Evolutionary conservation across 2,797 vertebrate species (phyloP).

Genomic region (Dromococcyx pavoninus): DNA sequence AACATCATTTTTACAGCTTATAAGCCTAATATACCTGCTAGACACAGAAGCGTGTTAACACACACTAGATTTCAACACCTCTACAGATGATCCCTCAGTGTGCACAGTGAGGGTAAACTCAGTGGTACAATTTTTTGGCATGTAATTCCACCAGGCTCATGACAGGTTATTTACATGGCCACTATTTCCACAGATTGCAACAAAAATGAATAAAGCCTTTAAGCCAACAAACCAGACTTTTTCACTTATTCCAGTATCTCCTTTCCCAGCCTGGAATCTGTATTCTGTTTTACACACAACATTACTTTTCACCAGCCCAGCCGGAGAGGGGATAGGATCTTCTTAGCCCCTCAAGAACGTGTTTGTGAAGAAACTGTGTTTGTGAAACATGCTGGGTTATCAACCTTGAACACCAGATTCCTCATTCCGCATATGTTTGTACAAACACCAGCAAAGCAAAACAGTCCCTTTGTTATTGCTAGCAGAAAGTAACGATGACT

Average conservation of each 20-base stretch:
- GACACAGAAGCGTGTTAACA: background rate
- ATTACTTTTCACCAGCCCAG: background rate
- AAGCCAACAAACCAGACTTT: background rate
- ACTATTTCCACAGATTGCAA: background rate
- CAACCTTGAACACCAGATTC: background rate
- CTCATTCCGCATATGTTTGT: rapidly evolving
- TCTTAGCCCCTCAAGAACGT: background rate
- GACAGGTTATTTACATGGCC: background rate
- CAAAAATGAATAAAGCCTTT: background rate
- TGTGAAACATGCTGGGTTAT: background rate
- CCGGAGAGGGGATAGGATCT: background rate
- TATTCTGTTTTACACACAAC: background rate
- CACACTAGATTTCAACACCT: background rate
- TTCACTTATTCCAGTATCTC: background rate
- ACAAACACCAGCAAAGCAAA: background rate
- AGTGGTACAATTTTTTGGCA: background rate
- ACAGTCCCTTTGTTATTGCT: background rate
- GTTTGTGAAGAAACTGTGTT: background rate
- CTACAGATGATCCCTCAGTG: background rate
- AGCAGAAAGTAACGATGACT: background rate
- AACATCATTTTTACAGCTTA: background rate
- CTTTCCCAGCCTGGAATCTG: background rate
- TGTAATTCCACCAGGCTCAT: rapidly evolving
- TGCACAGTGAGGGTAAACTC: background rate
- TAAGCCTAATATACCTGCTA: background rate